Evolutionary conservation across 2,888 invertebrate species (phyloP).

Genomic region (Eristalis arbustorum): DNA sequence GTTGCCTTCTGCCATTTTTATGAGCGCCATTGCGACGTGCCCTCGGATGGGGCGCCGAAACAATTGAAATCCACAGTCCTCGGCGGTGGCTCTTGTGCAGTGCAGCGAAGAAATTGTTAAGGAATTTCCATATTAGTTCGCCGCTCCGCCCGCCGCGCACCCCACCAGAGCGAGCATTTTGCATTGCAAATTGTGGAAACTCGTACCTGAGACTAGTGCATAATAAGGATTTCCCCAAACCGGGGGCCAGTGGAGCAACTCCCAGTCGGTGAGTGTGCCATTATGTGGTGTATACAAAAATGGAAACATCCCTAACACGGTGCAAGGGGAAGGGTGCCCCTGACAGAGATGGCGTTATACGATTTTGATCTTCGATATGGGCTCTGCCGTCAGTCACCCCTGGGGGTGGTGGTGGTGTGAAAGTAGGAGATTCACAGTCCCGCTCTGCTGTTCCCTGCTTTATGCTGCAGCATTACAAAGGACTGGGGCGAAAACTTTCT

Average conservation of each 20-base stretch:
- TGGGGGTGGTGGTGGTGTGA: slow-evolving; percentile 4
- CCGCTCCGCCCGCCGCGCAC: too few species aligned
- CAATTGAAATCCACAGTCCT: slow-evolving; percentile 57
- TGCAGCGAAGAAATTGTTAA: slow-evolving; percentile 51
- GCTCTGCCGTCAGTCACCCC: slow-evolving; percentile 7
- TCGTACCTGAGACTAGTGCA: slow-evolving; percentile 42
- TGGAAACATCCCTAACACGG: slow-evolving; percentile 60
- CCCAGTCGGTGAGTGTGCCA: slow-evolving; percentile 44
- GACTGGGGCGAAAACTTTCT: slow-evolving; percentile 53
- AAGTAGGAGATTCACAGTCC: slow-evolving; percentile 46
- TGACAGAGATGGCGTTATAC: slow-evolving; percentile 11
- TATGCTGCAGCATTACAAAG: slow-evolving; percentile 58
- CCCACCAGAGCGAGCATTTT: slow-evolving; percentile 30
- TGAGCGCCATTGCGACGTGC: slow-evolving; percentile 4
- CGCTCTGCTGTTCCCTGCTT: slow-evolving; percentile 25
- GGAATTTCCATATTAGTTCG: slow-evolving; percentile 68
- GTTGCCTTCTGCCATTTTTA: slow-evolving; percentile 54
- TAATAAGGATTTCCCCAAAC: slow-evolving; percentile 63
- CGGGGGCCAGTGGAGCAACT: slow-evolving; percentile 20
- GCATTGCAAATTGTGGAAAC: slow-evolving; percentile 60
- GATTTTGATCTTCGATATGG: slow-evolving; percentile 61
- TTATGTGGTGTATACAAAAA: slow-evolving; percentile 66
- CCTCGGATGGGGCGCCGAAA: slow-evolving; percentile 44
- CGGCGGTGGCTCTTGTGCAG: not conserved
- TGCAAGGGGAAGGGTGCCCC: not conserved